Evolutionary conservation across 2,113 vertebrate species (phyloP), one percentile per base, ranked within the genome.

Genomic region (Pomatorhinus ruficollis): DNA sequence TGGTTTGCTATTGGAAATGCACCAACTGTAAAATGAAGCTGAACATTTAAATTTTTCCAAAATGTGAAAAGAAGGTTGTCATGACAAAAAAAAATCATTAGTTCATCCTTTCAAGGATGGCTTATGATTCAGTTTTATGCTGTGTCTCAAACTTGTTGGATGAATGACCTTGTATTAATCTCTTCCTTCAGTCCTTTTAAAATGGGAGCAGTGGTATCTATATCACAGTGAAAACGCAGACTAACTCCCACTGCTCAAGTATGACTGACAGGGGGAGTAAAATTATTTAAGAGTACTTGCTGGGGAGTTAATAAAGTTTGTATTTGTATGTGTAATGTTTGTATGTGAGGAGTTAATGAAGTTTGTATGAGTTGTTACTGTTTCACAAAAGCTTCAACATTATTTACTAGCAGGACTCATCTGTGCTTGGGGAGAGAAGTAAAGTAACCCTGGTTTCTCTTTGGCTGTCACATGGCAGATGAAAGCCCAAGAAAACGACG

Each of bases 391-490:
- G 22, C 35, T 91, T 79, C 40, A n/a, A 28, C 5, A 3, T 27
- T 18, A 6, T 72, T 77, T 27, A 27, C 4, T 24, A 31, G 20
- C 35, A 44, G 57, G 61, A 50, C 31, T 75, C 52, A 19, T 31
- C 20, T n/a, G 12, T 53, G 30, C 31, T 21, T 33, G 37, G 20
- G 56, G 35, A 35, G 63, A 37, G 23, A 56, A 53, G 39, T 4
- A 30, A 45, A 44, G 37, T 7, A 56, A 40, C 16, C 5, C 24
- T 6, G 11, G 4, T 33, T 74, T 64, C 68, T 31, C 39, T 74
- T 42, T 4, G 7, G 6, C 44, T 11, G 30, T 21, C 56, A 10
- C 4, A 3, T 0, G 2, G 24, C 52, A 82, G 69, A 6, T 13
- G 24, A 39, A 87, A 92, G 64, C 69, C 50, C 24, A 31, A 30